Evolutionary conservation across 2,888 invertebrate genomes (phyloP).

Genomic region (Cerastis leucographa): DNA sequence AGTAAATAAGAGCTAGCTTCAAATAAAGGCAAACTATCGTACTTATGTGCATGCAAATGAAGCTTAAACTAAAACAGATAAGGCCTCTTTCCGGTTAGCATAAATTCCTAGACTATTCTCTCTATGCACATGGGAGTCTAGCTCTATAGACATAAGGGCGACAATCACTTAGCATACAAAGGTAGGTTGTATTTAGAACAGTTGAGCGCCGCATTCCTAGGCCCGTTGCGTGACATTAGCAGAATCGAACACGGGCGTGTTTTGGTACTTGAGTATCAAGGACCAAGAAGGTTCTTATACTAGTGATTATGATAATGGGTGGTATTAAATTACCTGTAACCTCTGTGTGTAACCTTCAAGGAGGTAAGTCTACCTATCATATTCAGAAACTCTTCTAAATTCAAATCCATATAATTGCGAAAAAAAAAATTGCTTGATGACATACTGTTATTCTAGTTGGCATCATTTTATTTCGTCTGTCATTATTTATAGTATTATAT

Average conservation of each 20-base stretch:
- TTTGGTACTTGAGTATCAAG: constrained; percentile 47
- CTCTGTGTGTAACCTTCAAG: too few relatives aligned
- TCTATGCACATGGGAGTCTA: constrained; percentile 4
- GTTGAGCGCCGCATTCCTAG: constrained; percentile 59
- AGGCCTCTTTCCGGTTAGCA: constrained; percentile 29
- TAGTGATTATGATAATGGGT: too few relatives aligned
- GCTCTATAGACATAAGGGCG: not conserved
- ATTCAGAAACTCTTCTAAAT: too few relatives aligned
- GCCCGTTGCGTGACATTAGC: constrained; percentile 57
- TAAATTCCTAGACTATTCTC: constrained; percentile 20
- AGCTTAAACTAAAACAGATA: constrained; percentile 16
- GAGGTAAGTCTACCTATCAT: too few relatives aligned
- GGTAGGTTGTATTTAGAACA: constrained; percentile 58
- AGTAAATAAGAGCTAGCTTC: not conserved
- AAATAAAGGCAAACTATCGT: not conserved
- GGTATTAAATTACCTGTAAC: too few relatives aligned
- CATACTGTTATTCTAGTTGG: too few relatives aligned
- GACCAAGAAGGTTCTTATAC: constrained; percentile 24
- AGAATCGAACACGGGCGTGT: constrained; percentile 45
- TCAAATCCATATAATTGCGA: too few relatives aligned
- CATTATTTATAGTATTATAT: too few relatives aligned
- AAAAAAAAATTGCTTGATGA: too few relatives aligned
- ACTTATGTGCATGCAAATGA: not conserved
- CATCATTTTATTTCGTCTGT: too few relatives aligned
- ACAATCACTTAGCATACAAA: constrained; percentile 20